These are phyloP conservation scores for Malthinus seriepunctatus DNA, from an alignment of 2,888 invertebrate species.

Conservation along the genomic window DNA sequence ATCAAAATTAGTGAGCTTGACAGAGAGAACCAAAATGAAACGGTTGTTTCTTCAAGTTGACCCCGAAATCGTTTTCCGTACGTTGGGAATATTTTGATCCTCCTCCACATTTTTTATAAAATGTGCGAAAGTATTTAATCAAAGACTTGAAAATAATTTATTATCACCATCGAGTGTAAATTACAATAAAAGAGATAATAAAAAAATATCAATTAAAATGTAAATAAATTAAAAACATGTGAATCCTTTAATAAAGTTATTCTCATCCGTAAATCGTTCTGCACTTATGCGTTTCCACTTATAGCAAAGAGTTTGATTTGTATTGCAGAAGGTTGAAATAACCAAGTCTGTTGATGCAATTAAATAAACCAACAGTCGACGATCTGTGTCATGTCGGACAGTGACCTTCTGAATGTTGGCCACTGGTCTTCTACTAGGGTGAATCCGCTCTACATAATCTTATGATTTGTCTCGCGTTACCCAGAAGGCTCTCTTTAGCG, in stretches of 20 bases:
- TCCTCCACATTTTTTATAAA: too few species aligned
- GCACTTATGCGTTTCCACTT: constrained; percentile 22
- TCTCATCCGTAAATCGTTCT: constrained; percentile 23
- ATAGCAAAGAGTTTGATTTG: constrained; percentile 16
- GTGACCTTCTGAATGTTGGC: constrained; percentile 30
- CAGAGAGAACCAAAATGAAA: too few species aligned
- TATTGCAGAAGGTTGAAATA: constrained; percentile 14
- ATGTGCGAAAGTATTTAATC: too few species aligned
- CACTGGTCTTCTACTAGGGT: constrained; percentile 22
- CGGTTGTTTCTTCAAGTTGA: too few species aligned
- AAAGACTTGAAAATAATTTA: background rate
- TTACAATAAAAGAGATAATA: background rate
- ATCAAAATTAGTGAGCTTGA: too few species aligned
- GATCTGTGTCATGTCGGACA: constrained; percentile 27
- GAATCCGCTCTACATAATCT: constrained; percentile 22
- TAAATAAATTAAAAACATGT: too few species aligned
- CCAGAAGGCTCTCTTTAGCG: constrained; percentile 5
- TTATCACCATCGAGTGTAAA: background rate
- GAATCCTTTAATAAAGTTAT: constrained; percentile 14
- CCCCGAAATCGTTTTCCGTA: too few species aligned
- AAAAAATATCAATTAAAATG: too few species aligned
- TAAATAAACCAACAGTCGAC: constrained; percentile 18
- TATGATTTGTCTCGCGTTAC: constrained; percentile 3
- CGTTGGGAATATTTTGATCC: too few species aligned
- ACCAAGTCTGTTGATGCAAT: constrained; percentile 26